Evolutionary conservation across 2,797 vertebrate species (phyloP).

Genomic region (Alosa sapidissima): DNA sequence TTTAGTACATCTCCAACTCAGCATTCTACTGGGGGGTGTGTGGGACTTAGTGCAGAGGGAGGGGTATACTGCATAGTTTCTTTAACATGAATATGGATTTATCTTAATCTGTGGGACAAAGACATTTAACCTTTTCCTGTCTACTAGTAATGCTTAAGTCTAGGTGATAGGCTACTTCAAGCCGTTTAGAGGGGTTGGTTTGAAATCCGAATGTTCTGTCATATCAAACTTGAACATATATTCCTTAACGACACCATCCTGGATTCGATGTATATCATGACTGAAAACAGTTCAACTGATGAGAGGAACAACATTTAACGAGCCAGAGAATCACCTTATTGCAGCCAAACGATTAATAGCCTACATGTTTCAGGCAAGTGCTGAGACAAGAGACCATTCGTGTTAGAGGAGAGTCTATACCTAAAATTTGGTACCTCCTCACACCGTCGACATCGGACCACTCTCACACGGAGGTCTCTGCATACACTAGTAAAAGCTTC

Average conservation of each 20-base stretch:
- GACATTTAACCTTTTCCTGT: neutral
- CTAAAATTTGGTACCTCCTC: neutral
- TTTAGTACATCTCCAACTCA: neutral
- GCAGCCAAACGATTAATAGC: neutral
- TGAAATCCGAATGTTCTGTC: neutral
- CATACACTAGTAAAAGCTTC: neutral
- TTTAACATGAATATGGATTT: neutral
- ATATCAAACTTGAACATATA: neutral
- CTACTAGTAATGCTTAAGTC: neutral
- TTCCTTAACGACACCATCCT: neutral
- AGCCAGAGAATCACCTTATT: neutral
- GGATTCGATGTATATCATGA: neutral
- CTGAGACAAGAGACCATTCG: neutral
- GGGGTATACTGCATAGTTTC: neutral
- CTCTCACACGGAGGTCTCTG: neutral
- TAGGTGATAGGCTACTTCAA: neutral
- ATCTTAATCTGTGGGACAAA: neutral
- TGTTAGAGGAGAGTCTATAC: neutral
- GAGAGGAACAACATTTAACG: neutral
- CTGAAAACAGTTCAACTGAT: neutral
- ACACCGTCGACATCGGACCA: neutral
- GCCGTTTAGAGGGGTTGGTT: neutral
- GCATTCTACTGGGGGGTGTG: neutral
- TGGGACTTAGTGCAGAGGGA: neutral
- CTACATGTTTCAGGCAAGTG: neutral